Conservation (phyloP, 1,140 invertebrate genomes). For the Papilio machaon region DNA sequence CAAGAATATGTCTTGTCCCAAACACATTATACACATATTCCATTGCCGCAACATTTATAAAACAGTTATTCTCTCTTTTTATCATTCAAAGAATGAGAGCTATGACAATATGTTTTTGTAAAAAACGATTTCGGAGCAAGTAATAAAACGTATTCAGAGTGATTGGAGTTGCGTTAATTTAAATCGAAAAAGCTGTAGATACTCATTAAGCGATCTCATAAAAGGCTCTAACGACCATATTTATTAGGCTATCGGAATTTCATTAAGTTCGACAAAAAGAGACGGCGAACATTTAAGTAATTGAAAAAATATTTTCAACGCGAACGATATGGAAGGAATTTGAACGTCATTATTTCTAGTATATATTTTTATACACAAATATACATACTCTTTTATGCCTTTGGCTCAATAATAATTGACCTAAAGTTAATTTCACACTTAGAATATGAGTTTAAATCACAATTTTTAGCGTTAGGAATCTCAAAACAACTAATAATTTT, state of each 20-base stretch:
- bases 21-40: not conserved
- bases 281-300: not conserved
- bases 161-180: constrained; percentile 1
- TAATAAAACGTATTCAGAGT: constrained; percentile 12
- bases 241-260: constrained; percentile 26
- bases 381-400: not conserved
- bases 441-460: no score
- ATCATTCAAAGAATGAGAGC: no score
- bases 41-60: not conserved
- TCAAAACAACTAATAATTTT: no score
- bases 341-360: not conserved
- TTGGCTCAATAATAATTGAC: not conserved
- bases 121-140: not conserved
- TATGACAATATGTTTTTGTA: no score
- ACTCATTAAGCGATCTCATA: constrained; percentile 25
- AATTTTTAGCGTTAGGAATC: no score
- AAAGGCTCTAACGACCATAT: constrained; percentile 24
- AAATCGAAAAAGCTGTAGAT: not conserved
- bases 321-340: not conserved
- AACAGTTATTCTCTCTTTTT: no score
- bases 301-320: constrained; percentile 8
- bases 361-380: not conserved
- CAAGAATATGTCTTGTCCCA: not conserved
- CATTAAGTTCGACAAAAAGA: constrained; percentile 12
- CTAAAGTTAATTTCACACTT: no score